Evolutionary conservation across 2,888 invertebrate genomes (phyloP), one percentile per base, ranked within the genome.

Genomic region (Leuctra nigra): DNA sequence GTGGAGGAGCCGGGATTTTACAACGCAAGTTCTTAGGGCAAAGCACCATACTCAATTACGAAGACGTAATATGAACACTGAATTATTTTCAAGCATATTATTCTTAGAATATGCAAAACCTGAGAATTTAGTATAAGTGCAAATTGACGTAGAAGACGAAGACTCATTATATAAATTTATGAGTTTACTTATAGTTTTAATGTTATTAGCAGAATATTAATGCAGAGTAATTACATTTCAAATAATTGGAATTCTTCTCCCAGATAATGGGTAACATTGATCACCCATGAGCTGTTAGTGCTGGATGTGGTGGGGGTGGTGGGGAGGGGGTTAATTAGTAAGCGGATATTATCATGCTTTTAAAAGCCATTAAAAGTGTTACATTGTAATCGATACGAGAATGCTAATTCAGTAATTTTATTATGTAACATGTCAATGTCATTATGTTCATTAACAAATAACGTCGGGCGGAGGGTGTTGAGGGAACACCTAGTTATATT

Each of bases 291-390:
- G n/a, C n/a, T n/a, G n/a, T n/a, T n/a, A n/a, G n/a, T 39, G 18
- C 39, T 16, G 4, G 4, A 3, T 7, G 6, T 39, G 16, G 4
- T 2, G 18, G 39, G 18, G 18, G 18, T 4, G 16, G 18, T 4
- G 18, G 7, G 18, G n/a, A 9, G 36, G 36, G n/a, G 36, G 38
- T 16, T 23, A 44, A 44, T 44, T 44, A 20, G 44, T 23, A 23
- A 44, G n/a, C 44, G 23, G 6, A 44, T 20, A 22, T 20, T 3
- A 9, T 23, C 3, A 20, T 44, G 22, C 44, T 23, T 23, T 44
- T 44, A 44, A 44, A 44, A 44, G 22, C 44, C 44, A 44, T 20
- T 29, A 20, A 23, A 44, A 44, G 44, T 44, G 23, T 20, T 4
- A 14, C 41, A 14, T 2, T 18, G 41, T 41, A 41, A 9, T 18